Conservation (phyloP, 2,888 invertebrate genomes). For the Phyllotreta striolata region DNA sequence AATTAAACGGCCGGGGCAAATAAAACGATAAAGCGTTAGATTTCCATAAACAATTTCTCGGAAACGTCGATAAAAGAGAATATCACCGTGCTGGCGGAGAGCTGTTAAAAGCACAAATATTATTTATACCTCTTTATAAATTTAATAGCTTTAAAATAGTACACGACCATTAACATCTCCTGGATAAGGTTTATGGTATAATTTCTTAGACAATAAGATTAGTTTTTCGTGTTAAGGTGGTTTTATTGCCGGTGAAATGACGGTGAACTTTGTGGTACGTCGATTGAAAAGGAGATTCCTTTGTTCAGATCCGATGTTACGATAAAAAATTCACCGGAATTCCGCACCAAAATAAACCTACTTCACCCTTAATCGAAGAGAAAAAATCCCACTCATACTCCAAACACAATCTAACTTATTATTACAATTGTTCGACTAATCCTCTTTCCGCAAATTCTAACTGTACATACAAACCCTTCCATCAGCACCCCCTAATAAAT, state of each 20-base stretch:
- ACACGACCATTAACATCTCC: slow-evolving; percentile 36
- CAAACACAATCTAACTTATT: no score
- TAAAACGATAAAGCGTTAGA: not conserved
- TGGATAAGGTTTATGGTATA: slow-evolving; percentile 39
- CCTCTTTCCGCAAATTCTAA: no score
- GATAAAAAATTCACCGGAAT: no score
- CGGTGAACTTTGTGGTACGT: slow-evolving; percentile 29
- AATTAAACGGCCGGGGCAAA: no score
- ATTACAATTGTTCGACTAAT: no score
- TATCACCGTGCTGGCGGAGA: slow-evolving; percentile 25
- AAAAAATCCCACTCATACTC: no score
- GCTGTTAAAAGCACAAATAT: slow-evolving; percentile 36
- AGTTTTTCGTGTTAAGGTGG: slow-evolving; percentile 35
- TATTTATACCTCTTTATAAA: slow-evolving; percentile 41
- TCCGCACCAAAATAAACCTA: no score
- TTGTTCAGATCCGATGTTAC: no score
- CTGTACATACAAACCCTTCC: no score
- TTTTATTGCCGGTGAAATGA: slow-evolving; percentile 31
- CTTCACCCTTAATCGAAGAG: no score
- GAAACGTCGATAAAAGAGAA: slow-evolving; percentile 28
- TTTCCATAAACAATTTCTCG: slow-evolving; percentile 26
- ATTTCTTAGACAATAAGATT: slow-evolving; percentile 38
- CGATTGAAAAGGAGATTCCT: no score
- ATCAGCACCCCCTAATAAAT: no score
- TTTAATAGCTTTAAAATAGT: slow-evolving; percentile 41